Evolutionary conservation across 1,140 invertebrate species (phyloP), one percentile per base, ranked within the genome.

Genomic region (Caenorhabditis inopinata): DNA sequence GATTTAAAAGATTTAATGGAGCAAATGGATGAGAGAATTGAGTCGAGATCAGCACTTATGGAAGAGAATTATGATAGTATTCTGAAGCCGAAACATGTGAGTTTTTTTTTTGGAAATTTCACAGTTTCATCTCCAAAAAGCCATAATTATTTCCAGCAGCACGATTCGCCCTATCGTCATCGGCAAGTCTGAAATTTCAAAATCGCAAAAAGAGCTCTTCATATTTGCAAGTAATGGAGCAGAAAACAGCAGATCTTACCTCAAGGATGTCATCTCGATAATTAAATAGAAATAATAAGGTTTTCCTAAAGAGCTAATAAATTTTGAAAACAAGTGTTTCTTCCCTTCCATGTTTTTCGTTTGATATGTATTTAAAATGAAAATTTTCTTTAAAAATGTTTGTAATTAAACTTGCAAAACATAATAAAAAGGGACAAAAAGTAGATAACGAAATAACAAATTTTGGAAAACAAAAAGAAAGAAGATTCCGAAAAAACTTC

Each of bases 21-120:
- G 21, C 58, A 68, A 68, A 68, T 68, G 58, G 58, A 68, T 68
- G 58, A 68, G 58, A 68, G 58, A 68, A 68, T 68, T 21, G 58
- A 68, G 23, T 68, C 58, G 12, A 68, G 58, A 68, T 68, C 58
- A 21, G 58, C 58, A 21, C n/a, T 68, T 11, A 68, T 68, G 58
- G 58, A 68, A 38, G 58, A 68, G 6, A 68, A 68, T 68, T 68
- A 18, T 38, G 58, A 68, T 68, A 68, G n/a, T 38, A 11, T 42
- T 42, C 4, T 68, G 0, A 68, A 68, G 27, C 58, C 58, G 16
- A 68, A 68, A 68, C 58, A 68, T 68, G 58, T 68, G 6, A 68
- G 58, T 35, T 42, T 5, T 7, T 42, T 42, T 42, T 42, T 42
- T 42, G 38, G 38, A 42, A 42, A 42, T 7, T 42, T 12, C 47